Percentiles rank a stretch among this genome's conserved stretches.
Evolutionary conservation across 2,888 invertebrate species (phyloP).

Genomic region (Habroteleia sp.): DNA sequence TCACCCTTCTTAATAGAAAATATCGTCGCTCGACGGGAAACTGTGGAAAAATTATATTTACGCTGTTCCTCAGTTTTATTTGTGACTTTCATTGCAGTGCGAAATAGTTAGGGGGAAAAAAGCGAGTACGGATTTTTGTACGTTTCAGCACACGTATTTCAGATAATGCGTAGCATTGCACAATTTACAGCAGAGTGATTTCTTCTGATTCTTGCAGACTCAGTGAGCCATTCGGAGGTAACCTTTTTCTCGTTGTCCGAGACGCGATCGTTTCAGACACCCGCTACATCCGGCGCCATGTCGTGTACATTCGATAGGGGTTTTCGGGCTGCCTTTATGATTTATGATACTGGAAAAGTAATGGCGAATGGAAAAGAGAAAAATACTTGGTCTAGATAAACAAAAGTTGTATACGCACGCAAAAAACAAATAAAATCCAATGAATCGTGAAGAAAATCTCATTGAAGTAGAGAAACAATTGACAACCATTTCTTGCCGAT

Average conservation of each 20-base stretch:
- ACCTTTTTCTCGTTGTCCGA: constrained; percentile 57
- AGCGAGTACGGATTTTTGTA: too few relatives aligned
- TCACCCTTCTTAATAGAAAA: too few relatives aligned
- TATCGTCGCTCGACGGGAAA: too few relatives aligned
- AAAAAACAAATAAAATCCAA: constrained; percentile 1
- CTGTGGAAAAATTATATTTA: too few relatives aligned
- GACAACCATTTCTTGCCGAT: constrained; percentile 1
- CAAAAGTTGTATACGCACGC: constrained; percentile 18
- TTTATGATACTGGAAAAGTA: constrained; percentile 57
- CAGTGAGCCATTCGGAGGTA: constrained; percentile 55
- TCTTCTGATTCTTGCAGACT: constrained; percentile 58
- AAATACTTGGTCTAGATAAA: constrained; percentile 16
- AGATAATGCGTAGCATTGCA: constrained; percentile 48
- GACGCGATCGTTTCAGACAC: constrained; percentile 73
- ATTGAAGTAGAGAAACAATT: background rate
- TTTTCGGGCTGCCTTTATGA: constrained; percentile 72
- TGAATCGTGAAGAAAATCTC: background rate
- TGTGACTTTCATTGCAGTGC: too few relatives aligned
- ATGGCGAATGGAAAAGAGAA: constrained; percentile 27
- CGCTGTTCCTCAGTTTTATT: too few relatives aligned
- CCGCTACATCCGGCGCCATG: constrained; percentile 70
- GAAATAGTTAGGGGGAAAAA: too few relatives aligned
- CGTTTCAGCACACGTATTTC: too few relatives aligned
- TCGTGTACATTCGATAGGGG: constrained; percentile 71
- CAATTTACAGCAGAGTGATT: constrained; percentile 55